phyloP scores from a whole-genome alignment of 2,797 vertebrate genomes.

The Eulemur mongoz region DNA sequence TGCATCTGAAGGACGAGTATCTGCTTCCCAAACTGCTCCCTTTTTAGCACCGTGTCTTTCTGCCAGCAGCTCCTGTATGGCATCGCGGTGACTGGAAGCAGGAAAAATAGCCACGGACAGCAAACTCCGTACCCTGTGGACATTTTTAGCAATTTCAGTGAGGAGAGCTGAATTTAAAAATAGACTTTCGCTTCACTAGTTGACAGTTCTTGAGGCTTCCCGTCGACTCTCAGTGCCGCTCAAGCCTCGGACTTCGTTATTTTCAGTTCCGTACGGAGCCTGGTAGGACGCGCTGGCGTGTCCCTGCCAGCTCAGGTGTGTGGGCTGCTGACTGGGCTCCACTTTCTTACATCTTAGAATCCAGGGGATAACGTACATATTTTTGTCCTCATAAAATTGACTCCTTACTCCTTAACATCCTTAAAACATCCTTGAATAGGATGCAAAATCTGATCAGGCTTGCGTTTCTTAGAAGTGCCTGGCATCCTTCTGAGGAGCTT shows the following conservation, averaged over 20 bases:
- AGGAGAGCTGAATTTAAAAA: conserved; percentile 18
- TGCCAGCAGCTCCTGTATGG: not conserved
- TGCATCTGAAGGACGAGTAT: not conserved
- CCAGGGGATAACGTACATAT: not conserved
- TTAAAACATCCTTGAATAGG: not conserved
- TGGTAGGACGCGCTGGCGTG: not conserved
- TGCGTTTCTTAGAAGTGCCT: not conserved
- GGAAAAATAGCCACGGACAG: not conserved
- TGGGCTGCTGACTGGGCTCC: not conserved
- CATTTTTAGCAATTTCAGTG: not conserved
- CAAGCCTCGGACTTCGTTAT: not conserved
- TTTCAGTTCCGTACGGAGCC: not conserved
- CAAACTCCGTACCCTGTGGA: not conserved
- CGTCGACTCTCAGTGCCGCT: not conserved
- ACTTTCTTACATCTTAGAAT: not conserved
- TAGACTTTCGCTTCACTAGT: not conserved
- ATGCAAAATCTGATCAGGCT: not conserved
- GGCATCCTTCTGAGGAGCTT: not conserved
- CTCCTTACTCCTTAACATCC: not conserved
- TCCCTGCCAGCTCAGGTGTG: not conserved
- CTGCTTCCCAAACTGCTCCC: not conserved
- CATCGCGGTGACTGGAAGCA: not conserved
- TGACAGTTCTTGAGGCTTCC: not conserved
- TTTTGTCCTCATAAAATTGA: not conserved
- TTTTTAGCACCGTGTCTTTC: not conserved